Evolutionary conservation across 2,113 vertebrate genomes (phyloP), one percentile per base, ranked within the genome.

Genomic region (Hippoglossus stenolepis): DNA sequence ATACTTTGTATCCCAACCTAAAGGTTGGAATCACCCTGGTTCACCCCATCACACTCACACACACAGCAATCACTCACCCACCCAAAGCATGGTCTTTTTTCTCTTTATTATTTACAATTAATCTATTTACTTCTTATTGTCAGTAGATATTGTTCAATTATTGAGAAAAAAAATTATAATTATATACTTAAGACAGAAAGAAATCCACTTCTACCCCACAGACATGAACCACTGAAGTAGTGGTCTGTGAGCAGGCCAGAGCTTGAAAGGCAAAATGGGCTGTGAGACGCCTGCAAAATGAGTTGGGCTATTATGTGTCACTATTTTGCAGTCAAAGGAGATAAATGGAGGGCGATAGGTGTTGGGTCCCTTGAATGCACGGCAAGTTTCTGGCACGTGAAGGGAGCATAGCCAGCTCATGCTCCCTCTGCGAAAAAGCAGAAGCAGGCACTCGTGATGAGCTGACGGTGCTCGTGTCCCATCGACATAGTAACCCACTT

Each of bases 401-500:
- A 82, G 17, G 77, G 63, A 78, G 15, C 80, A 69, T 11, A 17
- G 2, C 56, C 45, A 68, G 17, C 23, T 35, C 26, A 11, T 61
- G 58, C 17, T n/a, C 31, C 31, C 31, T 31, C 5, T 28, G 28
- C 31, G 31, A 31, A 31, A 31, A 31, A 31, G 5, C 5, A 31
- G 28, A 28, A 28, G 3, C 28, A 12, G 13, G 26, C 1, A 12
- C 20, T 40, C 21, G 2, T 20, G 57, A 18, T 17, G 15, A 38
- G 53, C 21, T 61, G 21, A 15, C 18, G 35, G 15, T 49, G 28
- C 3, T 4, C 31, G 5, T 31, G 57, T 38, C 12, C 21, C 45
- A 23, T 12, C 5, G 0, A 5, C 53, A 20, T 59, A 23, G 20
- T 47, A 40, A 69, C 31, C 11, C 18, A 47, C 7, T 15, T 35